phyloP scores from a whole-genome alignment of 1,140 invertebrate species.

The Bombus polaris region DNA sequence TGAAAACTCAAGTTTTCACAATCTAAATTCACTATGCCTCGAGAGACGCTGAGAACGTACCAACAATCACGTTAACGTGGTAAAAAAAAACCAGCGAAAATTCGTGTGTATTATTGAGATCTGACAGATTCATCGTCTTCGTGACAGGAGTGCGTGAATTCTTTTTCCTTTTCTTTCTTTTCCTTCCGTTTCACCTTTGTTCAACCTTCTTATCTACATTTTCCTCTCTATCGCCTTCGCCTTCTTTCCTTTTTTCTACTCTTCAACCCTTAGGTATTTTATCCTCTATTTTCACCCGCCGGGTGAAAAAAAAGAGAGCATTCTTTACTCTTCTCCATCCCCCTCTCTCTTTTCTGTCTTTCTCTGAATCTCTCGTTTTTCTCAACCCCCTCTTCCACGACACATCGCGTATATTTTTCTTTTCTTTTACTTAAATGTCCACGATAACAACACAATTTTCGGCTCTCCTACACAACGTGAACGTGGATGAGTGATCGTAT shows the following conservation, averaged over 20 bases:
- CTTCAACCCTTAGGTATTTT: slow-evolving; percentile 43
- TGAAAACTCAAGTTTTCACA: slow-evolving; percentile 40
- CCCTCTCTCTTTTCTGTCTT: slow-evolving; percentile 18
- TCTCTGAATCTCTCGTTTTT: slow-evolving; percentile 27
- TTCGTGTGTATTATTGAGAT: neutral
- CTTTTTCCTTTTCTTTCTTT: slow-evolving; percentile 7
- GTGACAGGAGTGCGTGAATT: slow-evolving; percentile 43
- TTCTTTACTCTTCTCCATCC: neutral
- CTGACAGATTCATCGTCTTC: slow-evolving; percentile 19
- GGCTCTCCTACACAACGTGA: slow-evolving; percentile 17
- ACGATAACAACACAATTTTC: slow-evolving; percentile 39
- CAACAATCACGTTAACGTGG: slow-evolving; percentile 21
- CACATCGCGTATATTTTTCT: slow-evolving; percentile 28
- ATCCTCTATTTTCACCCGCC: slow-evolving; percentile 26
- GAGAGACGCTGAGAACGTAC: slow-evolving; percentile 25
- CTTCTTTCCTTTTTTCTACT: neutral
- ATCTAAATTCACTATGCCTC: slow-evolving; percentile 41
- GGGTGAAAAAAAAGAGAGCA: slow-evolving; percentile 31
- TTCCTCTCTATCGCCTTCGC: neutral
- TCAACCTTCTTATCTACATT: neutral
- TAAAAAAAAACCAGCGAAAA: neutral
- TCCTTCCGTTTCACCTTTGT: neutral
- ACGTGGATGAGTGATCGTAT: slow-evolving; percentile 42
- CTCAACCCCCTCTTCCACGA: slow-evolving; percentile 8
- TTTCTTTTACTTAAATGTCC: slow-evolving; percentile 56